Evolutionary conservation across 30 jellyfish, hydroid and myxozoan genomes (phyloP).

Genomic region (Aurelia aurita complex sp. Pacific): DNA sequence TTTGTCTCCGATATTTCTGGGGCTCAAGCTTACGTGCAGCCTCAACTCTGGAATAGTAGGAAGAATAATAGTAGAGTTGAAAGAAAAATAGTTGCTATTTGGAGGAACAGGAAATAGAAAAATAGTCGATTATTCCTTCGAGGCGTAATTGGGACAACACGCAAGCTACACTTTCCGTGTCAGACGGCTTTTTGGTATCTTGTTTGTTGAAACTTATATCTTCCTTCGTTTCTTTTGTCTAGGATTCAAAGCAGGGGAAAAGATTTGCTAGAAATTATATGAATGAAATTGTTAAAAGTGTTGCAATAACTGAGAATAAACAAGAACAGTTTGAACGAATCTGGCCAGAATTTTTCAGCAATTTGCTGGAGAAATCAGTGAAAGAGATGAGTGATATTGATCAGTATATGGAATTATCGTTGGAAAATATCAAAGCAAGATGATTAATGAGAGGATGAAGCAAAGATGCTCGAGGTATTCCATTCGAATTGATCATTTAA

Average conservation of each 20-base stretch:
- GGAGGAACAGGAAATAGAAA: too few species aligned
- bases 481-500: too few species aligned
- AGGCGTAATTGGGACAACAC: too few species aligned
- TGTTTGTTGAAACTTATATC: background rate
- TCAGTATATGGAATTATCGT: conserved; percentile 39
- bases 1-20: too few species aligned
- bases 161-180: too few species aligned
- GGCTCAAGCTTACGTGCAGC: too few species aligned
- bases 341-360: conserved; percentile 53
- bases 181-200: background rate
- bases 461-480: background rate
- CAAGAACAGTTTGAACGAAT: conserved; percentile 34
- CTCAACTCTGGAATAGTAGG: too few species aligned
- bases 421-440: conserved; percentile 29
- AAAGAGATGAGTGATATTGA: conserved; percentile 33
- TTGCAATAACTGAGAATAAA: conserved; percentile 19
- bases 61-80: too few species aligned
- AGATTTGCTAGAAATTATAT: conserved; percentile 22
- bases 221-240: background rate
- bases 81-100: too few species aligned
- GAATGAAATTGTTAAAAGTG: conserved; percentile 25
- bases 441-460: background rate
- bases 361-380: conserved; percentile 6
- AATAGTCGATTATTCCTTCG: too few species aligned
- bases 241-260: conserved; percentile 42